Base-by-base conservation (phyloP, 2,888 invertebrate species). In the Dendrolimus pini region DNA sequence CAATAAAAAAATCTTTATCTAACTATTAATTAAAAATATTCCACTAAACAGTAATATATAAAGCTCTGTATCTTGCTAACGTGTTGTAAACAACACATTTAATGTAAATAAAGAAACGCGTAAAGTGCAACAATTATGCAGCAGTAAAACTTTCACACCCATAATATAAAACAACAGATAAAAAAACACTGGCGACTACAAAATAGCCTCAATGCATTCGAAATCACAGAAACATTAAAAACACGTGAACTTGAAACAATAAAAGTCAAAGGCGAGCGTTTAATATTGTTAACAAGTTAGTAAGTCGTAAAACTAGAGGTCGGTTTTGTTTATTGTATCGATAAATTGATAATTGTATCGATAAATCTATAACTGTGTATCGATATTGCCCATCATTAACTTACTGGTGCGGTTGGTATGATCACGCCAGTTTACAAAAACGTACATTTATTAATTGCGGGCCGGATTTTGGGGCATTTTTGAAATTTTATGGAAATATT, bases 351-450 rank as follows among this genome's bases (percentile, higher is more conserved):
- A 47, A 12, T 12, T 47, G 47, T 47, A 47, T 47, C 47, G 47
- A 47, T 47, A 47, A 8, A 57, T 59, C 60, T 61, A 60, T 58
- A 57, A 52, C 41, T n/a, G 41, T 7, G 10, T 52, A 52, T 56
- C 18, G 53, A 61, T 41, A 55, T 3, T 14, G 56, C 58, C 53
- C 66, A 56, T 61, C 66, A 58, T 61, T 69, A 63, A 58, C 30
- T 30, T 30, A 30, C 30, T 30, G 30, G 30, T 30, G 30, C 30
- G 14, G 8, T 18, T 42, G 54, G 54, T 65, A 55, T 59, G 65
- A 66, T 64, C 70, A 70, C 71, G 69, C 69, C 58, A 70, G 62
- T 65, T 58, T 63, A 64, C 62, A 61, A 69, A 68, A 68, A 65
- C 65, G 62, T 64, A 61, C 61, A 61, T 61, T 61, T 60, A 64